Percentiles rank a stretch among this genome's conserved stretches.
phyloP scores from a whole-genome alignment of 37 sponge, comb jelly and placozoan species.

The Axinella damicornis region DNA sequence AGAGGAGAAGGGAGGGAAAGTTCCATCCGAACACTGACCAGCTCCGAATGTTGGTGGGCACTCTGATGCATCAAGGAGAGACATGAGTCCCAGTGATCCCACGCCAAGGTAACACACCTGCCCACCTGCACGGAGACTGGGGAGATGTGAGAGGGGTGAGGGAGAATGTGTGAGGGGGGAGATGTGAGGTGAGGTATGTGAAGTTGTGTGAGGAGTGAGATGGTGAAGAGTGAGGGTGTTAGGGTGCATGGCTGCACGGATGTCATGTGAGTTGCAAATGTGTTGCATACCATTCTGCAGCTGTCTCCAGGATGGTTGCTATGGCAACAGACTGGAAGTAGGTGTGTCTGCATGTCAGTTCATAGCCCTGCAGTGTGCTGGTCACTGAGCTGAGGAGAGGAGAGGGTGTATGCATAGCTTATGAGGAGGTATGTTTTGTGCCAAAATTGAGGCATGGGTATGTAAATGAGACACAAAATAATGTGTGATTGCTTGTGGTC shows the following conservation, averaged over 20 bases:
- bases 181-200: too few species aligned
- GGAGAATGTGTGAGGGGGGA: too few species aligned
- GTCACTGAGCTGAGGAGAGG: background rate
- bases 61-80: constrained; percentile 77
- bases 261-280: too few species aligned
- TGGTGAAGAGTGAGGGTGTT: too few species aligned
- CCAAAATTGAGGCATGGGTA: too few species aligned
- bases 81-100: constrained; percentile 32
- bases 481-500: too few species aligned
- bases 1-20: background rate
- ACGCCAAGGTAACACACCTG: constrained; percentile 67
- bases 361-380: constrained; percentile 23
- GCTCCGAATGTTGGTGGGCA: constrained; percentile 82
- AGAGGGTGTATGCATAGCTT: background rate
- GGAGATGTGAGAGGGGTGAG: background rate
- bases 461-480: too few species aligned
- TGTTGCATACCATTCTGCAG: constrained; percentile 31
- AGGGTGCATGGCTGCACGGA: too few species aligned
- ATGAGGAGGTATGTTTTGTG: too few species aligned
- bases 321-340: constrained; percentile 32
- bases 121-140: constrained; percentile 33
- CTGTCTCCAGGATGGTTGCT: constrained; percentile 10
- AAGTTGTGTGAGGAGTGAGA: too few species aligned
- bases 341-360: constrained; percentile 29
- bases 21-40: constrained; percentile 2